Conservation (phyloP, 2,888 invertebrate species). For the Tachystola acroxantha region DNA sequence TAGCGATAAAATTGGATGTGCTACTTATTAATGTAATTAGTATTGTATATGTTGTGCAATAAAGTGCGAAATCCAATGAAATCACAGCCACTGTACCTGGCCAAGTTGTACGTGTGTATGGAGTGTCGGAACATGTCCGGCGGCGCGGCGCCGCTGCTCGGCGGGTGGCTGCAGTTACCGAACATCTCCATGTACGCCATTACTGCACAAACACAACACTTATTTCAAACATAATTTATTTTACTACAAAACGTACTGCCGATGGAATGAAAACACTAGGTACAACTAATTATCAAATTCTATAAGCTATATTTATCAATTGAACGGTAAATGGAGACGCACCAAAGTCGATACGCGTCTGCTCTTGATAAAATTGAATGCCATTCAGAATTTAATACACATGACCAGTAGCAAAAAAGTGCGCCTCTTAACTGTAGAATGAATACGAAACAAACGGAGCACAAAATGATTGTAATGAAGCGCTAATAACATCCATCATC, state of each 20-base stretch:
- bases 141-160: constrained; percentile 77
- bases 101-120: constrained; percentile 86
- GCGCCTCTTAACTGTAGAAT: constrained; percentile 25
- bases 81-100: too few species aligned
- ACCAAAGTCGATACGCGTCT: too few species aligned
- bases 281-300: too few species aligned
- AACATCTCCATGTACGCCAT: constrained; percentile 98
- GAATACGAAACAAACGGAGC: constrained; percentile 44
- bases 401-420: not conserved
- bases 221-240: not conserved
- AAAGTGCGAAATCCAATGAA: too few species aligned
- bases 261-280: not conserved
- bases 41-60: too few species aligned
- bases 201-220: constrained; percentile 75
- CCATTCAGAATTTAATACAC: too few species aligned
- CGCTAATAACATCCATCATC: constrained; percentile 56
- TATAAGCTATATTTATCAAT: too few species aligned
- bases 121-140: constrained; percentile 92
- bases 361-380: too few species aligned
- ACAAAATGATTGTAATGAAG: constrained; percentile 50
- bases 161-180: constrained; percentile 90
- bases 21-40: too few species aligned
- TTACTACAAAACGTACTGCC: not conserved
- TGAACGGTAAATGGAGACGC: too few species aligned
- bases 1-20: too few species aligned